Conservation (phyloP, 2,888 invertebrate genomes). For the Odontocolon sp. region DNA sequence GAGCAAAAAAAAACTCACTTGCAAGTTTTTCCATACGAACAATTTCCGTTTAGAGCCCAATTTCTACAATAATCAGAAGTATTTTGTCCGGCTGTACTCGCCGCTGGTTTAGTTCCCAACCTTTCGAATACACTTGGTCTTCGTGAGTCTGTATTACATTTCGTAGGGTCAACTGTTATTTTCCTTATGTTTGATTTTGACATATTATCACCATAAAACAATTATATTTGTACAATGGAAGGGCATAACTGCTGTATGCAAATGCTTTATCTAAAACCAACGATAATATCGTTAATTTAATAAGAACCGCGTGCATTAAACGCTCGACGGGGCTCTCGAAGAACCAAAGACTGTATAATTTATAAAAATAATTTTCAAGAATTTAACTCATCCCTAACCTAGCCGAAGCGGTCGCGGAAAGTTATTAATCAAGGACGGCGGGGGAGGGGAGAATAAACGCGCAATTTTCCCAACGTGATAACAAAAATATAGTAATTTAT, state of each 20-base stretch:
- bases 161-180: slow-evolving; percentile 89
- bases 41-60: slow-evolving; percentile 90
- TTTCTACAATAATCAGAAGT: slow-evolving; percentile 87
- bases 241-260: slow-evolving; percentile 78
- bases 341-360: neutral
- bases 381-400: slow-evolving; percentile 3
- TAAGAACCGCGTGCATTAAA: slow-evolving; percentile 3
- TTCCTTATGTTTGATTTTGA: slow-evolving; percentile 89
- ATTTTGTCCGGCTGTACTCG: slow-evolving; percentile 80
- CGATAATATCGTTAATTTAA: slow-evolving; percentile 12
- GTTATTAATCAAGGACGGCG: neutral
- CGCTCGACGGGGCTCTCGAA: neutral
- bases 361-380: slow-evolving; percentile 1
- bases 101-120: slow-evolving; percentile 88
- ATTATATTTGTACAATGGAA: slow-evolving; percentile 77
- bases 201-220: slow-evolving; percentile 82
- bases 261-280: slow-evolving; percentile 54
- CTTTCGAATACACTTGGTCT: slow-evolving; percentile 93
- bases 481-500: neutral
- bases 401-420: neutral
- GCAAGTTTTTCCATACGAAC: slow-evolving; percentile 90
- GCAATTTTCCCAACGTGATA: neutral
- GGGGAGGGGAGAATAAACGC: neutral
- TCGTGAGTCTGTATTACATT: slow-evolving; percentile 85
- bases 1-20: slow-evolving; percentile 81